These are phyloP conservation scores for Drosophila orosa DNA, from an alignment of 1,140 invertebrate genomes.

Conservation along the genomic window DNA sequence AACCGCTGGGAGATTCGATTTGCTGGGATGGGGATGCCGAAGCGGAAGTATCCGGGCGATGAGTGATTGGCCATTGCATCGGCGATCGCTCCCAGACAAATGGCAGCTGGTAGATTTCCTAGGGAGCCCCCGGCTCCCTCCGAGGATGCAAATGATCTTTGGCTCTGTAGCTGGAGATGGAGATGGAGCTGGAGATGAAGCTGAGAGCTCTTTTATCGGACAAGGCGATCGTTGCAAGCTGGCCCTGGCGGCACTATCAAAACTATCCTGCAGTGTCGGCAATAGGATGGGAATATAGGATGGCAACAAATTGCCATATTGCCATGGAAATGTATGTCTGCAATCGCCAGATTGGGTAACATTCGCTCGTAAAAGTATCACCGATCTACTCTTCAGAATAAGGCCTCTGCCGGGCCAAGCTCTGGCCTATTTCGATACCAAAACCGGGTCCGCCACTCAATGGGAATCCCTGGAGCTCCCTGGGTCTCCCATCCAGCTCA, in stretches of 20 bases:
- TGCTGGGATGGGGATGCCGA: conserved; percentile 2
- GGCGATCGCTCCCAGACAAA: conserved; percentile 40
- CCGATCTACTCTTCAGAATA: conserved; percentile 31
- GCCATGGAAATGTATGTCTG: conserved; percentile 57
- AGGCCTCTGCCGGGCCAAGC: neutral
- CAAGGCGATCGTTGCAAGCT: conserved; percentile 36
- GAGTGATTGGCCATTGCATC: conserved; percentile 57
- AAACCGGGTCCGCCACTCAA: neutral
- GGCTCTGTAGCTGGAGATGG: neutral
- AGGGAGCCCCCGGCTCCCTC: conserved; percentile 16
- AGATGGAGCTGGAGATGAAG: neutral
- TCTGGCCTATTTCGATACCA: conserved; percentile 3
- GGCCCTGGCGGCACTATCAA: conserved; percentile 63
- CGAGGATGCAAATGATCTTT: conserved; percentile 29
- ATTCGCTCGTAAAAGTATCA: conserved; percentile 71
- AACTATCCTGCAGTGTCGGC: conserved; percentile 70
- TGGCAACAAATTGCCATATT: conserved; percentile 71
- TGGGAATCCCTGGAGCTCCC: neutral
- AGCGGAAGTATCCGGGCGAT: conserved; percentile 37
- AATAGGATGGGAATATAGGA: conserved; percentile 69
- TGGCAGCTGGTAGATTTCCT: conserved; percentile 37
- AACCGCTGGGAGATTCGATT: neutral
- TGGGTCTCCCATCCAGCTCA: neutral
- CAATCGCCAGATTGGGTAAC: conserved; percentile 72
- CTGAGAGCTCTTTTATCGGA: conserved; percentile 48